Conservation (phyloP, 2,113 vertebrate genomes). For the Melanerpes aurifrons region DNA sequence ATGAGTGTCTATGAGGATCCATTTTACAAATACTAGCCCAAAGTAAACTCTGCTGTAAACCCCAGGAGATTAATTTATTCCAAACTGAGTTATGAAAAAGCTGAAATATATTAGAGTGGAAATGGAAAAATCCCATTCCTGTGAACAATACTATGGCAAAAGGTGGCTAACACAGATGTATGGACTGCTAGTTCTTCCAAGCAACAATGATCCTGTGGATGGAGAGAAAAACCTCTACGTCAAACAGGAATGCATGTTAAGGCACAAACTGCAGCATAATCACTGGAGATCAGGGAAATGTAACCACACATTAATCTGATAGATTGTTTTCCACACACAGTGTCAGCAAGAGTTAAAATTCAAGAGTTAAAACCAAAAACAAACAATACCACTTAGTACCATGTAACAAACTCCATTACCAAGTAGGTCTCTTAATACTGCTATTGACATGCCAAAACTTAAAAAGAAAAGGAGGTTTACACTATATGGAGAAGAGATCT, state of each 20-base stretch:
- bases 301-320: accelerated
- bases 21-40: neutral
- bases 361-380: neutral
- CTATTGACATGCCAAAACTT: neutral
- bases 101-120: neutral
- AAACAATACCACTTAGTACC: neutral
- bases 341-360: neutral
- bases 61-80: neutral
- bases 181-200: neutral
- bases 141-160: neutral
- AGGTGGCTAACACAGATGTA: neutral
- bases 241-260: neutral
- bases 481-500: no score
- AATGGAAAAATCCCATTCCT: neutral
- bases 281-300: neutral
- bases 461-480: no score
- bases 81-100: neutral
- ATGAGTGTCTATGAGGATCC: neutral
- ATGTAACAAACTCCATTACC: neutral
- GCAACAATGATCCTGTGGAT: neutral
- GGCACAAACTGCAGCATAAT: accelerated
- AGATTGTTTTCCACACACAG: neutral
- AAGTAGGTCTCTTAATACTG: neutral
- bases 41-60: neutral
- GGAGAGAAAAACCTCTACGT: neutral